Evolutionary conservation across 2,797 vertebrate genomes (phyloP).

Genomic region (Atherinosoma microstoma): DNA sequence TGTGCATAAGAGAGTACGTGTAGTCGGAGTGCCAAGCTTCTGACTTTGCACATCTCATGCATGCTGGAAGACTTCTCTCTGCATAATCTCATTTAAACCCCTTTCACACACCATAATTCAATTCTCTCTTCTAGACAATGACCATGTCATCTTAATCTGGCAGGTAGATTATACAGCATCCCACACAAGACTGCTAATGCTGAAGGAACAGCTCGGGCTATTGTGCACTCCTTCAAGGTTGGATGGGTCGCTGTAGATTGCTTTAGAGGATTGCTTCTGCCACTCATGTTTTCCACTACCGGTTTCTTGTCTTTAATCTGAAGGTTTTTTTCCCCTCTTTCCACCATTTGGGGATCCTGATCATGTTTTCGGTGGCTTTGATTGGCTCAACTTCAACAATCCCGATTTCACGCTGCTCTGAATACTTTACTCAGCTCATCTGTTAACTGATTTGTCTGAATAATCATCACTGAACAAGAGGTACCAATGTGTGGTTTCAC

Average conservation of each 20-base stretch:
- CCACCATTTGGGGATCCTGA: slow-evolving; percentile 41
- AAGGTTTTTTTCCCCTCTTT: slow-evolving; percentile 47
- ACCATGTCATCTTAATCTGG: slow-evolving; percentile 86
- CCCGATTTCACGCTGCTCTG: slow-evolving; percentile 31
- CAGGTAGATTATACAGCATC: slow-evolving; percentile 85
- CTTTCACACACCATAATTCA: slow-evolving; percentile 83
- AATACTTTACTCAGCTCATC: slow-evolving; percentile 35
- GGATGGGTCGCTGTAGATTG: slow-evolving; percentile 76
- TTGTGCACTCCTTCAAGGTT: slow-evolving; percentile 80
- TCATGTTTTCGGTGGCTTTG: slow-evolving; percentile 39
- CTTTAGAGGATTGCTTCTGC: slow-evolving; percentile 78
- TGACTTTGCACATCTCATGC: slow-evolving; percentile 71
- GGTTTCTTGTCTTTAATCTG: slow-evolving; percentile 63
- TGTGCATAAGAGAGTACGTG: slow-evolving; percentile 21
- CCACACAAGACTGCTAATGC: slow-evolving; percentile 81
- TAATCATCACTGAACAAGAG: slow-evolving; percentile 42
- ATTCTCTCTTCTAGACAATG: slow-evolving; percentile 84
- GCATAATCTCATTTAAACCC: slow-evolving; percentile 84
- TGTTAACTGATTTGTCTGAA: slow-evolving; percentile 44
- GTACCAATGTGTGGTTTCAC: slow-evolving; percentile 6
- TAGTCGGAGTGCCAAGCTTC: slow-evolving; percentile 45
- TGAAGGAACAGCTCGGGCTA: slow-evolving; percentile 64
- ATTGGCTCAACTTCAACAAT: slow-evolving; percentile 54
- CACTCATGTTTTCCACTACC: slow-evolving; percentile 71
- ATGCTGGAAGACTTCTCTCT: slow-evolving; percentile 70